phyloP scores from a whole-genome alignment of 35 echinoderm and acorn worm species.

The Apostichopus japonicus region DNA sequence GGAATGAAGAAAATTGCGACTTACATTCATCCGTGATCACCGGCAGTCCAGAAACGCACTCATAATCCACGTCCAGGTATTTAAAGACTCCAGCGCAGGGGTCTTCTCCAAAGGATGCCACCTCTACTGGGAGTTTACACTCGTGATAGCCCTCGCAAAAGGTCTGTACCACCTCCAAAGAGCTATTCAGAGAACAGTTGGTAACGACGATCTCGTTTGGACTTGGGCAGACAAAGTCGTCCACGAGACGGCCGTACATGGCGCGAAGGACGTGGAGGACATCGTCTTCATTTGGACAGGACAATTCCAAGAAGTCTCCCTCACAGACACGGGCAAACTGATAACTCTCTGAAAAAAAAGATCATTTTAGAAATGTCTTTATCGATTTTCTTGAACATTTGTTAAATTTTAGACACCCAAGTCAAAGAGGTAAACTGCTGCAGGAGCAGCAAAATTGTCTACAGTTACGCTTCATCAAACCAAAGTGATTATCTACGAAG shows the following conservation, averaged over 20 bases:
- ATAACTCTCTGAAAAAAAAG: slow-evolving; percentile 54
- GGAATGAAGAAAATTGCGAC: slow-evolving; percentile 1
- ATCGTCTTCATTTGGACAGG: slow-evolving; percentile 51
- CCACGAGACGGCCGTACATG: slow-evolving; percentile 81
- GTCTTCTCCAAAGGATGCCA: slow-evolving; percentile 58
- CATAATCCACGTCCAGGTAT: slow-evolving; percentile 88
- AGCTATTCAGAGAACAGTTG: slow-evolving; percentile 66
- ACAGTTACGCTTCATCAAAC: too few relatives aligned
- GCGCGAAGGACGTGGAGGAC: slow-evolving; percentile 68
- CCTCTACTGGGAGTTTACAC: slow-evolving; percentile 77
- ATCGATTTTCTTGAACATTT: too few relatives aligned
- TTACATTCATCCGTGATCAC: slow-evolving; percentile 83
- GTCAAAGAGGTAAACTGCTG: too few relatives aligned
- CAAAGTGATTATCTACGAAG: too few relatives aligned
- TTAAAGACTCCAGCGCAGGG: slow-evolving; percentile 77
- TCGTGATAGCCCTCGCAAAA: slow-evolving; percentile 81
- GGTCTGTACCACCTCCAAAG: slow-evolving; percentile 58
- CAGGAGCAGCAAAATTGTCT: too few relatives aligned
- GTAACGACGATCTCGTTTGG: slow-evolving; percentile 38
- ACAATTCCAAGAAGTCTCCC: slow-evolving; percentile 80
- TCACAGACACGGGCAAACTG: slow-evolving; percentile 74
- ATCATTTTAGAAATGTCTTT: background rate
- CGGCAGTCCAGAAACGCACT: slow-evolving; percentile 67
- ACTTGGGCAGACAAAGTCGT: slow-evolving; percentile 72
- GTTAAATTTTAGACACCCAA: too few relatives aligned